These are phyloP conservation scores for Ahaetulla prasina DNA, from an alignment of 2,113 vertebrate genomes.

Conservation along the genomic window DNA sequence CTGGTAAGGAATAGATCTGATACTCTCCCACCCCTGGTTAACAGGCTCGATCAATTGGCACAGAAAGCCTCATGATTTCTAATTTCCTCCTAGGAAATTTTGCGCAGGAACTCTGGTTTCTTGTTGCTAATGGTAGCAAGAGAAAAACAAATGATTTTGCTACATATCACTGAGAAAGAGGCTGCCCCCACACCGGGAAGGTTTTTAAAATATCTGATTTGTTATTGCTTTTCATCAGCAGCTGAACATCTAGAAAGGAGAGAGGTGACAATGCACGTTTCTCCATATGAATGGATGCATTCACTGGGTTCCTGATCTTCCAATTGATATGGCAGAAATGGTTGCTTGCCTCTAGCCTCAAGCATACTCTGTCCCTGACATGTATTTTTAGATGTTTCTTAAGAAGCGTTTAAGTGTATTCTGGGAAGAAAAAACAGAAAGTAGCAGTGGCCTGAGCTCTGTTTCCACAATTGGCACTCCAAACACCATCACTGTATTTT, in stretches of 20 bases:
- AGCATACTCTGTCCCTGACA: constrained; percentile 38
- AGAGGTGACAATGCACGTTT: neutral
- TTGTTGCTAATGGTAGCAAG: neutral
- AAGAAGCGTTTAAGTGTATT: neutral
- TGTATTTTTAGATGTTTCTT: constrained; percentile 50
- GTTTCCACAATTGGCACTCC: neutral
- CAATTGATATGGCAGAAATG: neutral
- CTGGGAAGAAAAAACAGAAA: neutral
- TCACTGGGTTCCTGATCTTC: neutral
- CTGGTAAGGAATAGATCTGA: neutral
- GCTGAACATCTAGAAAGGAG: neutral
- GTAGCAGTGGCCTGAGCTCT: neutral
- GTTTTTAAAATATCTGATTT: neutral
- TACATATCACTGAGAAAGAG: neutral
- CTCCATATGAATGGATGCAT: neutral
- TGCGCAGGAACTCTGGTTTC: neutral
- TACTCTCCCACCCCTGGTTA: neutral
- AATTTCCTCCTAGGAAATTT: neutral
- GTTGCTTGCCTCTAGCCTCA: neutral
- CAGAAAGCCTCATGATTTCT: neutral
- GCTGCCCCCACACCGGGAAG: neutral
- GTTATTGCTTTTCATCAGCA: neutral
- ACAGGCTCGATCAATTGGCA: neutral
- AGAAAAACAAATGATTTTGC: neutral
- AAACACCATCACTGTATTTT: neutral